Base-by-base conservation (phyloP, 2,888 invertebrate genomes). In the Chesias legatella region DNA sequence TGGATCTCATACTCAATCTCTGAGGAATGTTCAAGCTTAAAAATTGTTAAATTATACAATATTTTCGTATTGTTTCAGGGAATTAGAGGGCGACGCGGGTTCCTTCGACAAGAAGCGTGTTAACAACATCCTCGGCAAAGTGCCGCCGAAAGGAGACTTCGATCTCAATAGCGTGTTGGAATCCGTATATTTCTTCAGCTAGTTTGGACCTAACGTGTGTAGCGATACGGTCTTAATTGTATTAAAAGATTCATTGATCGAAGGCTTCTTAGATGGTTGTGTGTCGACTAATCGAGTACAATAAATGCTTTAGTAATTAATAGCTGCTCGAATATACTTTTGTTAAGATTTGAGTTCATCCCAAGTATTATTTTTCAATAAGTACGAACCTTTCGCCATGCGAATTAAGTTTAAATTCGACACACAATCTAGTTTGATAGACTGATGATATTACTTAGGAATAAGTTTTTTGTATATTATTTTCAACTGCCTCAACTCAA, bases 141-240 rank as follows among this genome's bases (percentile, higher is more conserved):
- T 96, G 39, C 97, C 97, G 0, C 67, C 83, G 36, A 95, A 92
- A 63, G 97, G 96, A 0, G 80, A 91, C 56, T 96, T 97, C 63
- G 90, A 96, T 63, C 86, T 97, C 27, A 83, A 90, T 0, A 90
- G 92, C 57, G 95, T 97, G 11, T 81, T 95, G 26, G 73, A 91
- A 17, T 97, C 97, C 0, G 88, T 92, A 7, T 97, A 96, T 74
- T 97, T 97, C 81, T 97, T 97, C 80, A 96, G 96, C 85, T 97
- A 79, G 43, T 33, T 38, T 42, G 39, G 33, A 35, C 34, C 22
- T 26, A 35, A 25, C 23, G 20, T 0, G n/a, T 13, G 21, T 29
- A 20, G 22, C 28, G 25, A 39, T 51, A 51, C 27, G 43, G 30
- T 37, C 34, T 43, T 42, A 40, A 33, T 39, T 45, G 39, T 33